phyloP scores from a whole-genome alignment of 1,140 invertebrate genomes.

The Drosophila nasuta region DNA sequence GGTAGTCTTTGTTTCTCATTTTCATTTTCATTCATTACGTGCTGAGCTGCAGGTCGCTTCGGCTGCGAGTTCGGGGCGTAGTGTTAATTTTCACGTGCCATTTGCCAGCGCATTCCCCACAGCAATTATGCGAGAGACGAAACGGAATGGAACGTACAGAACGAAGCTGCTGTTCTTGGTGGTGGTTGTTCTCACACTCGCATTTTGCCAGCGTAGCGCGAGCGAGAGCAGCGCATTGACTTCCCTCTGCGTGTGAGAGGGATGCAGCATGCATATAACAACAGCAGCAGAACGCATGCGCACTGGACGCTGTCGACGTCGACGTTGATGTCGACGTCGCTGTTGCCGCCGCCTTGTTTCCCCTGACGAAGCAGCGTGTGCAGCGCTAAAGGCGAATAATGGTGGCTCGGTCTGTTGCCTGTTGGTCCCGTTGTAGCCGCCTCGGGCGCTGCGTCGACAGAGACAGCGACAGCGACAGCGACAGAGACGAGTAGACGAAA shows the following conservation, averaged over 20 bases:
- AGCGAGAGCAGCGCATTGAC: conserved; percentile 2
- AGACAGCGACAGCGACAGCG: conserved; percentile 44
- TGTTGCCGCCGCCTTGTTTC: conserved; percentile 39
- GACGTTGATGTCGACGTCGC: not conserved
- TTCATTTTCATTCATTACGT: conserved; percentile 79
- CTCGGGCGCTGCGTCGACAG: conserved; percentile 31
- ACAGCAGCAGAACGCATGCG: conserved; percentile 58
- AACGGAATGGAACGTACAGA: conserved; percentile 48
- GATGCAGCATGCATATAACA: conserved; percentile 17
- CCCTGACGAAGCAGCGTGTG: conserved; percentile 67
- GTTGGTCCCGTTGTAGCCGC: conserved; percentile 16
- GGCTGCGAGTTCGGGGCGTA: conserved; percentile 46
- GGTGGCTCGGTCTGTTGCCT: conserved; percentile 51
- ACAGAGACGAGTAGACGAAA: conserved; percentile 49
- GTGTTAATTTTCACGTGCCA: conserved; percentile 71
- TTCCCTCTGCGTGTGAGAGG: conserved; percentile 22
- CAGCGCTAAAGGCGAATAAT: conserved; percentile 68
- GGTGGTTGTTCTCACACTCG: conserved; percentile 38
- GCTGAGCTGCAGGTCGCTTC: conserved; percentile 30
- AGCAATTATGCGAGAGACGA: conserved; percentile 48
- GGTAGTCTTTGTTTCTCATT: conserved; percentile 78
- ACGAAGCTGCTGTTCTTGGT: conserved; percentile 16
- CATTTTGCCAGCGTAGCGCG: not conserved
- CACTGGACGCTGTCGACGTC: conserved; percentile 56
- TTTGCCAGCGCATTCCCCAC: conserved; percentile 51